These are phyloP conservation scores for Aramus guarauna DNA, from an alignment of 2,113 vertebrate species.

Conservation along the genomic window DNA sequence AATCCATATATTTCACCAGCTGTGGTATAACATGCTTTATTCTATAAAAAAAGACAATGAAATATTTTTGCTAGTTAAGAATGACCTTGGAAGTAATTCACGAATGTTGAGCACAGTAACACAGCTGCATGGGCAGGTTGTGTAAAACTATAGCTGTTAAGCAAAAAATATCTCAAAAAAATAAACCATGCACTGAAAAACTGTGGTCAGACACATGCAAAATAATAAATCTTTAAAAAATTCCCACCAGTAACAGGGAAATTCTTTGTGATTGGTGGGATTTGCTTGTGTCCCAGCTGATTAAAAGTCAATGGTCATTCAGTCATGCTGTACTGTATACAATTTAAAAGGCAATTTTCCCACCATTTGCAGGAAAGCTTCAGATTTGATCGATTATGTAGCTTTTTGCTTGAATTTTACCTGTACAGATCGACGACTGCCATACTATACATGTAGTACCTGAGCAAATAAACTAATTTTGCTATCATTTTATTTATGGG, in stretches of 20 bases:
- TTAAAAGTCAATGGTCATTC: neutral
- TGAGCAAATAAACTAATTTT: conserved; percentile 17
- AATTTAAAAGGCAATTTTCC: conserved; percentile 7
- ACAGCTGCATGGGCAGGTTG: neutral
- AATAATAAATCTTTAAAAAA: neutral
- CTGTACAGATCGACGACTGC: conserved; percentile 3
- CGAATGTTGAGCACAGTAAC: neutral
- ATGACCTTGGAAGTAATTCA: neutral
- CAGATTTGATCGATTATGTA: neutral
- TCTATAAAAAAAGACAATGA: neutral
- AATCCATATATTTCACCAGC: neutral
- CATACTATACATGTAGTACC: neutral
- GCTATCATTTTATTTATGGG: neutral
- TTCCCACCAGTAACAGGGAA: neutral
- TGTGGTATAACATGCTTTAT: neutral
- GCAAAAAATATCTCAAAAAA: neutral
- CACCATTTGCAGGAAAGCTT: neutral
- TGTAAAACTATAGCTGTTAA: neutral
- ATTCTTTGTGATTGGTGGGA: neutral
- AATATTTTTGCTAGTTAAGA: neutral
- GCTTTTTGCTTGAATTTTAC: conserved; percentile 13
- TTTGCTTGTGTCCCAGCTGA: neutral
- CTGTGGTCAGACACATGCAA: neutral
- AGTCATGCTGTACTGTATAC: neutral
- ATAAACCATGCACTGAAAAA: neutral